Conservation (phyloP, 2,113 vertebrate species). For the Pelvicachromis taeniatus region DNA sequence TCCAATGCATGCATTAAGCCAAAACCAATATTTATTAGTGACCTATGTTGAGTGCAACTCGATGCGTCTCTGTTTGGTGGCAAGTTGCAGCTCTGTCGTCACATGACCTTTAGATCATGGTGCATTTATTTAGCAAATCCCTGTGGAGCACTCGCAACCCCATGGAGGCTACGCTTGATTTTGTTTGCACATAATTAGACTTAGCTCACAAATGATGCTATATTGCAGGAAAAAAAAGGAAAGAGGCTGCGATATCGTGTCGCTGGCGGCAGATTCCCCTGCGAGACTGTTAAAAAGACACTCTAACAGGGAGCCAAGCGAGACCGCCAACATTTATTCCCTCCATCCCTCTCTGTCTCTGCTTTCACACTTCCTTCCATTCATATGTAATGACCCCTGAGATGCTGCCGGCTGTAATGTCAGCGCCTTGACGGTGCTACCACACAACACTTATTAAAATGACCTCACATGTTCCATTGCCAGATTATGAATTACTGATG, state of each 20-base stretch:
- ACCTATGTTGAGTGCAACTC: not conserved
- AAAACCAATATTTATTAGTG: not conserved
- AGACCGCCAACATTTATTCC: conserved; percentile 12
- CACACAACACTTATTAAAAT: conserved; percentile 12
- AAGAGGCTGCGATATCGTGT: not conserved
- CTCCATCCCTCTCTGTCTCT: not conserved
- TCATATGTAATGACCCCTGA: conserved; percentile 31
- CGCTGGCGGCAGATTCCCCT: not conserved
- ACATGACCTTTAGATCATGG: conserved; percentile 45
- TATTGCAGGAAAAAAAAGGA: not conserved
- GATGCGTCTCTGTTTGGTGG: not conserved
- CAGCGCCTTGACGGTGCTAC: not conserved
- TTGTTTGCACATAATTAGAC: not conserved
- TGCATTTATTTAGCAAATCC: conserved; percentile 31
- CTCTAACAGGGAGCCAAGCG: conserved; percentile 1
- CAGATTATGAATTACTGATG: conserved; percentile 1
- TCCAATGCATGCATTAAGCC: not conserved
- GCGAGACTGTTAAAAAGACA: conserved; percentile 25
- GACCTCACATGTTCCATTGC: conserved; percentile 9
- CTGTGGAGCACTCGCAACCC: not conserved
- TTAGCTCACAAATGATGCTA: not conserved
- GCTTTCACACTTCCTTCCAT: conserved; percentile 34
- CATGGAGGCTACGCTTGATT: conserved; percentile 13
- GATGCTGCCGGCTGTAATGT: conserved; percentile 10
- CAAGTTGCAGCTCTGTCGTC: conserved; percentile 19